These are phyloP conservation scores for Alcedo quadribrachys DNA, from an alignment of 2,797 vertebrate species.

Conservation along the genomic window DNA sequence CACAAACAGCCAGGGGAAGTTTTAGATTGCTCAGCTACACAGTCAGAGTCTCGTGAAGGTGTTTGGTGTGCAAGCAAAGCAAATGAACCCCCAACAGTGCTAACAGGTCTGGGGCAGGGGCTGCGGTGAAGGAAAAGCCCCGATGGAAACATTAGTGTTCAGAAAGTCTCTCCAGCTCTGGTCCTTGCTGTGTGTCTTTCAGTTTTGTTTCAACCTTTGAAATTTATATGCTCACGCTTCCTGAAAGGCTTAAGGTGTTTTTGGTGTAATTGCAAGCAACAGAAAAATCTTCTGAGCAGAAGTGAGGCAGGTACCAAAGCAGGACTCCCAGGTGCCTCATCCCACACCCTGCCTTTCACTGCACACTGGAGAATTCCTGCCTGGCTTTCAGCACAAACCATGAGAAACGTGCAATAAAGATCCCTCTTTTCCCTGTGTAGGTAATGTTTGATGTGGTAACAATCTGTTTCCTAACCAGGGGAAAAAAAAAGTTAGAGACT, in stretches of 20 bases:
- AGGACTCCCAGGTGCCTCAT: not conserved
- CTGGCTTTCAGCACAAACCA: not conserved
- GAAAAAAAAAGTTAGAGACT: not conserved
- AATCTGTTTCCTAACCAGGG: not conserved
- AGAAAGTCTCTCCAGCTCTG: not conserved
- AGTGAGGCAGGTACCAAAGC: not conserved
- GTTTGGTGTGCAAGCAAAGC: not conserved
- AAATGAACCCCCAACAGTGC: not conserved
- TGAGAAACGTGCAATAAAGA: not conserved
- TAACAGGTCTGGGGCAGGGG: not conserved
- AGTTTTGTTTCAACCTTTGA: not conserved
- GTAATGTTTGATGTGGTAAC: constrained; percentile 1
- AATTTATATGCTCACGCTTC: not conserved
- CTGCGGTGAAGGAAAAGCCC: not conserved
- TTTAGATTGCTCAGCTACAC: not conserved
- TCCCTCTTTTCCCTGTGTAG: not conserved
- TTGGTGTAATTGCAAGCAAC: not conserved
- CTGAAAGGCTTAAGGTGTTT: not conserved
- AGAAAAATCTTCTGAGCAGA: not conserved
- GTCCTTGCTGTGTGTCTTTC: not conserved
- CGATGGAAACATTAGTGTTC: not conserved
- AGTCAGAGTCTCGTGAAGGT: not conserved
- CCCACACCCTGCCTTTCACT: not conserved
- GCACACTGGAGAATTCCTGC: not conserved
- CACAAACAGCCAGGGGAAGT: no score